Evolutionary conservation across 1,140 invertebrate species (phyloP), one percentile per base, ranked within the genome.

Genomic region (Macrosteles quadrilineatus): DNA sequence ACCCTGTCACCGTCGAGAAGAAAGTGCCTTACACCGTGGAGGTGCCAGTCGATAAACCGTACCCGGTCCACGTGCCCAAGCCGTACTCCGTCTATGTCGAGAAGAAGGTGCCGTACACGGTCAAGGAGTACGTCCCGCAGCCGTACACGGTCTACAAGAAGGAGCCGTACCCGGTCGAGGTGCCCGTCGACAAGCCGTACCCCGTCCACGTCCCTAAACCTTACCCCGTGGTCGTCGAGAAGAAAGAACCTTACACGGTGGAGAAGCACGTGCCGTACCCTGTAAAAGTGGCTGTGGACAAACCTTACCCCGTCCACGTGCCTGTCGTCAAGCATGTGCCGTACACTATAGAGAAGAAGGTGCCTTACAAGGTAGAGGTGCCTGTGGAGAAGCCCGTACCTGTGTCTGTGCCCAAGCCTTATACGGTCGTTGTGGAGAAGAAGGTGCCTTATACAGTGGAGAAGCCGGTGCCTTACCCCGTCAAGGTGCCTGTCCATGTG

Each of bases 381-480:
- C 86, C 82, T 25, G 85, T 88, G 19, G 74, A 75, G 25, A 70
- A 74, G 21, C 76, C 76, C 0, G 73, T 74, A 27, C 71, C 73
- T 2, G 74, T 75, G 2, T 68, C 73, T 27, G 72, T 77, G 12
- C 74, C 74, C 0, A 72, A 75, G 29, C 75, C 75, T 0, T 73
- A 73, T 67, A 72, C 75, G 0, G 75, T 75, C n/a, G 63, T 40
- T 9, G 73, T 75, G 21, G 72, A 74, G 62, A 75, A 75, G 57
- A 57, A 68, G 11, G 72, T 74, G 3, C 73, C 72, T 25, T 67
- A 70, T 11, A 67, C 72, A 3, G 75, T 89, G 27, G 87, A 90
- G 73, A 90, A 88, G 71, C 89, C 88, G 76, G 87, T 92, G 62
- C 87, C 87, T 1, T 85, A 86, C 77, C 83, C 83, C 68, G 85